Percentiles rank a stretch among this genome's conserved stretches.
Conservation (phyloP, 35 echinoderm and acorn worm species). For the Nesometra sesokonis region DNA sequence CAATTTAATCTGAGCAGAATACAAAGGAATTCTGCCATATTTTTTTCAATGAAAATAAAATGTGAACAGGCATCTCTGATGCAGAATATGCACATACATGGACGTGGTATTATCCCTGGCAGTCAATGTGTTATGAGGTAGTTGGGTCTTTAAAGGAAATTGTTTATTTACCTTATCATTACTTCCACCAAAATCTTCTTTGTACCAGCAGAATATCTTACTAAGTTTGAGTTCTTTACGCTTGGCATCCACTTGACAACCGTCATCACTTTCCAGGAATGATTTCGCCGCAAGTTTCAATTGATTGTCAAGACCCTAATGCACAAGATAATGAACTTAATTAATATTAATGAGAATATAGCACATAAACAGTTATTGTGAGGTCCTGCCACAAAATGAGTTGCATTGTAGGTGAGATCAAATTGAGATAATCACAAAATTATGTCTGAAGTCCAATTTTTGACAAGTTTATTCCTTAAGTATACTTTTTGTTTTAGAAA, state of each 20-base stretch:
- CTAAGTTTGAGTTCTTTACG: conserved; percentile 70
- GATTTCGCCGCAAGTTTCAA: conserved; percentile 70
- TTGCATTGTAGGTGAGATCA: too few species aligned
- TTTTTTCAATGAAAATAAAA: neutral
- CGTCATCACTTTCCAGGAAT: conserved; percentile 85
- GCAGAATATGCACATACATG: neutral
- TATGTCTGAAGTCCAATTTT: too few species aligned
- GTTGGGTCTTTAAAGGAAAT: neutral
- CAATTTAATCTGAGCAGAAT: too few species aligned
- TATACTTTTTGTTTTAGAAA: too few species aligned
- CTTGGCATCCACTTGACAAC: conserved; percentile 36
- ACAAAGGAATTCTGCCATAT: too few species aligned
- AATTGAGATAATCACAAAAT: too few species aligned
- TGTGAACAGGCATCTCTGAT: neutral
- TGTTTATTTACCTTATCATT: conserved; percentile 41
- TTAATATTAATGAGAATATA: too few species aligned
- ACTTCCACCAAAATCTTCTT: conserved; percentile 75
- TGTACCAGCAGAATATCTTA: conserved; percentile 86
- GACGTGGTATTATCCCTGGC: too few species aligned
- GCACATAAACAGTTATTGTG: too few species aligned
- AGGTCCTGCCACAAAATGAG: too few species aligned
- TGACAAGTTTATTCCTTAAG: too few species aligned
- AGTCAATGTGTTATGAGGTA: neutral
- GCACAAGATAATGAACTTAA: neutral
- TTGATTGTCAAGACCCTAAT: conserved; percentile 63